Evolutionary conservation across 2,888 invertebrate species (phyloP).

Genomic region (Andricus quercusramuli): DNA sequence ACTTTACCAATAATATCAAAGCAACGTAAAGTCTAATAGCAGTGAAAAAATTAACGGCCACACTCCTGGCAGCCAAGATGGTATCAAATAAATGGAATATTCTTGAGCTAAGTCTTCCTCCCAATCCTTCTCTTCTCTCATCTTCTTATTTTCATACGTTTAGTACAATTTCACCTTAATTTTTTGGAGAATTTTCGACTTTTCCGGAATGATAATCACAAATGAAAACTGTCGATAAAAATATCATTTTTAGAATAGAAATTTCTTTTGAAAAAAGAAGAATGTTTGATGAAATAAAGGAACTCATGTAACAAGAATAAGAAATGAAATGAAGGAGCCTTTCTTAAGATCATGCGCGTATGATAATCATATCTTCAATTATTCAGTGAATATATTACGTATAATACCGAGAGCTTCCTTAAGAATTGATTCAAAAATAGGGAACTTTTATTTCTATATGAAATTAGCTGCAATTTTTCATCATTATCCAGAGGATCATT

Average conservation of each 20-base stretch:
- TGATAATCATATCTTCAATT: background rate
- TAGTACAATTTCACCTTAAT: background rate
- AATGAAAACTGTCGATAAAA: background rate
- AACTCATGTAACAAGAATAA: background rate
- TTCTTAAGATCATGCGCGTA: background rate
- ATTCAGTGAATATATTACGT: background rate
- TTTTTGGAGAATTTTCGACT: background rate
- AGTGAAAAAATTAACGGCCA: slow-evolving; percentile 15
- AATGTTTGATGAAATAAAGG: background rate
- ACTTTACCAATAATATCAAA: slow-evolving; percentile 11
- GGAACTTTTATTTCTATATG: slow-evolving; percentile 1
- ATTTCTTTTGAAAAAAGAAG: background rate
- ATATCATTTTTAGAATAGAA: background rate
- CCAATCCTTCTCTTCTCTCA: slow-evolving; percentile 10
- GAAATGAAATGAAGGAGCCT: background rate
- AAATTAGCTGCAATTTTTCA: background rate
- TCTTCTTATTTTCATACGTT: background rate
- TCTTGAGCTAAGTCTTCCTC: background rate
- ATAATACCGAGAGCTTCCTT: background rate
- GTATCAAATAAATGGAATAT: slow-evolving; percentile 7
- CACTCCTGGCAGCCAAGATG: slow-evolving; percentile 14
- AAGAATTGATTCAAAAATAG: background rate
- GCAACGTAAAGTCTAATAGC: slow-evolving; percentile 5
- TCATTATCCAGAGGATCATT: background rate
- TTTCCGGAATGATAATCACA: too few relatives aligned